Base-by-base conservation (phyloP, 35 echinoderm and acorn worm species). In the Lytechinus variegatus region DNA sequence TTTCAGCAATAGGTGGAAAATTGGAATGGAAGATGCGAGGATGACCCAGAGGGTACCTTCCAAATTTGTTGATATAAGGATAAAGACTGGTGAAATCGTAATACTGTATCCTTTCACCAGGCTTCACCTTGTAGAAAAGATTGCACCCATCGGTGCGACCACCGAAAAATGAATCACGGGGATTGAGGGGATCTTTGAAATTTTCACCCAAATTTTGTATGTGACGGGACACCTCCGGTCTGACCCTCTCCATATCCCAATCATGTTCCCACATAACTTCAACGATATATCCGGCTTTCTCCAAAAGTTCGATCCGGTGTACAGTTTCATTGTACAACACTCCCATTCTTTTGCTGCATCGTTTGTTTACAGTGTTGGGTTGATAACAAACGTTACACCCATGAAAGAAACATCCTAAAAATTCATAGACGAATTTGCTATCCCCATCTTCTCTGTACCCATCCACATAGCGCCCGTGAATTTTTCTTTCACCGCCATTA, bases 391-490 rank as follows among this genome's bases (percentile, higher is more conserved):
- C 44, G 87, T 27, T 27, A 52, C 87, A 88, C 16, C 87, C 87
- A 27, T 88, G 87, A 88, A n/a, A 88, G 27, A 12, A 88, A 88
- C 87, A 88, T 9, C 87, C 87, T 88, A 88, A 19, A 88, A 88
- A 88, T 88, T 88, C 87, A 88, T 12, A 88, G 87, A 88, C 87
- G 10, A n/a, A 27, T 88, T 88, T 88, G 16, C 4, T 52, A 88
- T 88, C 44, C 9, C 44, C 87, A 9, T 52, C 5, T 19, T 88
- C 87, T 9, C n/a, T 52, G 44, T 88, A 88, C 4, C 87, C 87
- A 24, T 88, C 87, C 87, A 24, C 87, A 88, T 28, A 88, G 27
- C 87, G n/a, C 2, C 87, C 87, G 9, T 28, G 6, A 88, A 88
- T 52, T 28, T 52, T 28, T 9, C 44, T 9, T 27, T 88, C 87